A percentile compares a stretch with the other conserved stretches of the same genome.
phyloP scores from a whole-genome alignment of 2,113 vertebrate genomes.

The Lutjanus erythropterus region DNA sequence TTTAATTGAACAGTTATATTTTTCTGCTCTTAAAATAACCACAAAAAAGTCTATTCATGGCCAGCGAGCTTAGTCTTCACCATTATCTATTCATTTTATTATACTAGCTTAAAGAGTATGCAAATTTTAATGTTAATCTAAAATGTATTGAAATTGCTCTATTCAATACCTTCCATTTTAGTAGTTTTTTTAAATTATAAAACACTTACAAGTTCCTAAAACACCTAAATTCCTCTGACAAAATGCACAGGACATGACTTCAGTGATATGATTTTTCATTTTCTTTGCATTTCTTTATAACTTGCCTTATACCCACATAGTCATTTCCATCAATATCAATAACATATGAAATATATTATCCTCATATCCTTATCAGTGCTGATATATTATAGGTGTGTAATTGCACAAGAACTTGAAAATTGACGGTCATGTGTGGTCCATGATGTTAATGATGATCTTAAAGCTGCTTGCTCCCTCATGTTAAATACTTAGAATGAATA shows the following conservation, averaged over 20 bases:
- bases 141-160: too few relatives aligned
- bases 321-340: not conserved
- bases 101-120: too few relatives aligned
- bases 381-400: too few relatives aligned
- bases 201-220: too few relatives aligned
- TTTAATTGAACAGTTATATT: not conserved
- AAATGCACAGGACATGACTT: too few relatives aligned
- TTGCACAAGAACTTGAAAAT: not conserved
- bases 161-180: not conserved
- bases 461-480: not conserved
- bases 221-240: too few relatives aligned
- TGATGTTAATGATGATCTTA: conserved; percentile 10
- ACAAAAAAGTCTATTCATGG: not conserved
- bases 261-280: too few relatives aligned
- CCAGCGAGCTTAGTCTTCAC: not conserved
- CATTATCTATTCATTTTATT: not conserved
- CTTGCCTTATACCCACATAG: not conserved
- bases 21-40: not conserved
- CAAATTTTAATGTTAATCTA: too few relatives aligned
- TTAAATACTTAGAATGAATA: not conserved
- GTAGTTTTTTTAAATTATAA: too few relatives aligned
- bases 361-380: too few relatives aligned
- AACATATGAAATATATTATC: too few relatives aligned
- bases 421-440: conserved; percentile 1
- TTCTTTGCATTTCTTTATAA: too few relatives aligned